These are phyloP conservation scores for Orbicella faveolata DNA, from an alignment of 64 coral and sea anemone species.

Conservation along the genomic window DNA sequence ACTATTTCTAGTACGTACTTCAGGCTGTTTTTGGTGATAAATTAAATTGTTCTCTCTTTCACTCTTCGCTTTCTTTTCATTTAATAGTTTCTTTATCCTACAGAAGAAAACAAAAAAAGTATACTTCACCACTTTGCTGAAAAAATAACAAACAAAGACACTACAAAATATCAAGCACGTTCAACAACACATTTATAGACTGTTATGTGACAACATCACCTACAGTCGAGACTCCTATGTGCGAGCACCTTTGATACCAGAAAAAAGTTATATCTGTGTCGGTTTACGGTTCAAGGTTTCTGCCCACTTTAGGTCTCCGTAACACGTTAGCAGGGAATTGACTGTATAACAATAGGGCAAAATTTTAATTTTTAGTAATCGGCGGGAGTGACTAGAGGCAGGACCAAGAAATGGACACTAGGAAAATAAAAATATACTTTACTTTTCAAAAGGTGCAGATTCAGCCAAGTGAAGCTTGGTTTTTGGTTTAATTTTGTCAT, in stretches of 20 bases:
- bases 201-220: too few species aligned
- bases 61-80: constrained; percentile 88
- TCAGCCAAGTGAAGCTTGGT: constrained; percentile 76
- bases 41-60: constrained; percentile 87
- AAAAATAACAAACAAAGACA: neutral
- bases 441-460: constrained; percentile 59
- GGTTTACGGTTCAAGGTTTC: too few species aligned
- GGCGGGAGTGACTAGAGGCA: too few species aligned
- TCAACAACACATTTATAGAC: too few species aligned
- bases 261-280: too few species aligned
- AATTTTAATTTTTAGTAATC: too few species aligned
- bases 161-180: too few species aligned
- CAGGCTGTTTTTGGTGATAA: constrained; percentile 65
- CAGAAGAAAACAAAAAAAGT: neutral
- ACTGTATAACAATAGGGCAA: too few species aligned
- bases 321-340: too few species aligned
- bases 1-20: constrained; percentile 33
- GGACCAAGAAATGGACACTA: neutral
- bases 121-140: neutral
- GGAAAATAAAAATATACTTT: neutral
- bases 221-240: too few species aligned
- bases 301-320: too few species aligned
- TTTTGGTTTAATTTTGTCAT: constrained; percentile 91
- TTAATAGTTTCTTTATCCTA: constrained; percentile 79
- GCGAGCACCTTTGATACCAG: too few species aligned